These are phyloP conservation scores for Nezara viridula DNA, from an alignment of 2,888 invertebrate species.

Conservation along the genomic window DNA sequence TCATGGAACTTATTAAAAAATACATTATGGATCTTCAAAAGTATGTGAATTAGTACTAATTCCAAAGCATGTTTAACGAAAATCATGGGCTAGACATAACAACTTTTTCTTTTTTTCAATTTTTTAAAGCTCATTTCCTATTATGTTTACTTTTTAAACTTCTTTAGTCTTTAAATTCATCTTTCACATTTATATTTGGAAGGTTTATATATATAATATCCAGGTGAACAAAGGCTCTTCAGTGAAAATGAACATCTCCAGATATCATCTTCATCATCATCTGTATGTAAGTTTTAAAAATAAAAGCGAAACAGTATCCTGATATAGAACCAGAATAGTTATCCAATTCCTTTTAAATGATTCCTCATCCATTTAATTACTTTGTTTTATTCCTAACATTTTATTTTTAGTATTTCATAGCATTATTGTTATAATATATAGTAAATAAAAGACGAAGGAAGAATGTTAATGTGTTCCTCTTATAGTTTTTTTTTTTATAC, in stretches of 20 bases:
- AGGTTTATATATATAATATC: constrained; percentile 55
- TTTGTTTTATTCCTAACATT: constrained; percentile 24
- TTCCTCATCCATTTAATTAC: constrained; percentile 22
- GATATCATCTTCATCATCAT: constrained; percentile 38
- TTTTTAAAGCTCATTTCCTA: constrained; percentile 6
- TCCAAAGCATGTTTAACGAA: background rate
- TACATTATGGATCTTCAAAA: background rate
- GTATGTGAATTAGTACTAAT: background rate
- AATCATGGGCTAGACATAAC: background rate
- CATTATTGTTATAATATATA: background rate
- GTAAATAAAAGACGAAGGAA: background rate
- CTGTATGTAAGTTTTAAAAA: constrained; percentile 57
- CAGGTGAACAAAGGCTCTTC: constrained; percentile 54
- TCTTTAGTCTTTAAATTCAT: constrained; percentile 37
- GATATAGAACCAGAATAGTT: constrained; percentile 52
- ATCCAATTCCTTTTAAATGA: constrained; percentile 46
- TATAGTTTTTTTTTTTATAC: background rate
- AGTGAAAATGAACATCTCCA: constrained; percentile 51
- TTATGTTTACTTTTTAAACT: constrained; percentile 7
- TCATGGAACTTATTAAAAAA: background rate
- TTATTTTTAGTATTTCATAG: constrained; percentile 24
- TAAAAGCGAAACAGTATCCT: constrained; percentile 56
- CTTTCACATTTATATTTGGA: constrained; percentile 51
- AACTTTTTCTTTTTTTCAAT: constrained; percentile 20
- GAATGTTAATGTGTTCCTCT: constrained; percentile 37